Percentiles rank a stretch among this genome's conserved stretches.
Conservation (phyloP, 2,888 invertebrate genomes). For the Alloscopus bannaensis region DNA sequence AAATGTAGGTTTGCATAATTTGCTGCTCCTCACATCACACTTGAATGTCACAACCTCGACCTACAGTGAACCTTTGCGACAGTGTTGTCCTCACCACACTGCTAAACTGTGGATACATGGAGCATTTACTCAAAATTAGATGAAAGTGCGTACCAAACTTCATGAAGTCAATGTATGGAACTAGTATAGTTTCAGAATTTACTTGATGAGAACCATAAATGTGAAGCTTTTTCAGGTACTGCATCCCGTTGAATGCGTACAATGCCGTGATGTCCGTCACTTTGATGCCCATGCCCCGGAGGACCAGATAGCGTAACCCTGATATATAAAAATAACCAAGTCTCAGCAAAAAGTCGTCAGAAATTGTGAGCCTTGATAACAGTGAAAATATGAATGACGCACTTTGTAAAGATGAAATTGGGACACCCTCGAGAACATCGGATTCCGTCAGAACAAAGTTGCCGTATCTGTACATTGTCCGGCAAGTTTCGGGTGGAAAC, state of each 20-base stretch:
- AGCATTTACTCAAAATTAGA: too few species aligned
- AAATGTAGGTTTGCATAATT: too few species aligned
- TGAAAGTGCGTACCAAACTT: too few species aligned
- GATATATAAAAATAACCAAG: conserved; percentile 2
- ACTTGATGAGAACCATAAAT: conserved; percentile 70
- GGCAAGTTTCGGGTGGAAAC: conserved; percentile 52
- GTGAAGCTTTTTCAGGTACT: conserved; percentile 68
- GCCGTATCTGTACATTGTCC: conserved; percentile 51
- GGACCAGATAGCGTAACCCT: conserved; percentile 62
- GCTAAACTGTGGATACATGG: too few species aligned
- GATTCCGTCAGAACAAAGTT: conserved; percentile 32
- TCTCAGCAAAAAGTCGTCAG: neutral
- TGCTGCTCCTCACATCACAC: conserved; percentile 35
- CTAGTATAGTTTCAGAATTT: too few species aligned
- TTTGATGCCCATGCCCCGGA: conserved; percentile 71
- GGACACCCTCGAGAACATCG: conserved; percentile 15
- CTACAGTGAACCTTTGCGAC: conserved; percentile 56
- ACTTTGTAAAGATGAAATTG: conserved; percentile 32
- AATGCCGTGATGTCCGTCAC: conserved; percentile 68
- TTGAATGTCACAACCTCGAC: conserved; percentile 62
- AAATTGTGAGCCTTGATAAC: neutral
- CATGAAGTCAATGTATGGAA: too few species aligned
- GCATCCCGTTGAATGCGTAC: conserved; percentile 68
- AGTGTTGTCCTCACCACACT: conserved; percentile 34
- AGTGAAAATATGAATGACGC: neutral